Base-by-base conservation (phyloP, 2,113 vertebrate genomes). In the Ptilorrhoa leucosticta region DNA sequence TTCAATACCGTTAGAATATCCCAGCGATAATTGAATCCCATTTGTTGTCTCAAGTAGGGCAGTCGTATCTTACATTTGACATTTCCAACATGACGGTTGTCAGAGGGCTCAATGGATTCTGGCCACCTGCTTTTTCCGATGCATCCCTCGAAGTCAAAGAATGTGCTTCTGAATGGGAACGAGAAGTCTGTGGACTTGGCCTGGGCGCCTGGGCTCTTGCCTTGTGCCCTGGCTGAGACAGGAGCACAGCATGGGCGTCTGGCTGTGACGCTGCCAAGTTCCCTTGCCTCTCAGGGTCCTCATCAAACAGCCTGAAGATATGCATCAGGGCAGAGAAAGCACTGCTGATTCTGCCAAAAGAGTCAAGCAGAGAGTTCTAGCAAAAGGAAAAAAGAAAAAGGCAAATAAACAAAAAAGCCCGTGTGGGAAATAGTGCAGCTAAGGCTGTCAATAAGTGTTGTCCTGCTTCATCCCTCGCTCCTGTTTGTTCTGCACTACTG, bases 1-100 rank as follows among this genome's bases (percentile, higher is more conserved):
- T 72, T 94, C 10, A 47, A 11, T 83, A 26, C 42, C 14, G 73
- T 85, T n/a, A 65, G 15, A 65, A 5, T 64, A 72, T 72, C 30
- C 3, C 21, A 78, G n/a, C 9, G 20, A 9, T 78, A 65, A 40
- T 26, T 35, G 53, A 48, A 56, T 72, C 53, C 30, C 8, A 1
- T 79, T 86, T 50, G 20, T 53, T 89, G 37, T 50, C 45, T 83
- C 26, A 5, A 28, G 57, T 5, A 39, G 42, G 50, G 30, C 50
- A 9, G 69, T 66, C 2, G 1, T 47, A 15, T 7, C 30, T 71
- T 44, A 9, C 21, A 26, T 33, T 54, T 82, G 31, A 40, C 10
- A 8, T 76, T 79, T 48, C 66, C 61, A 53, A 7, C 6, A 1
- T 0, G 4, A 28, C 0, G 2, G 7, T 53, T 5, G 7, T 85